These are phyloP conservation scores for Heliconius ethilla DNA, from an alignment of 2,888 invertebrate genomes.

Conservation along the genomic window DNA sequence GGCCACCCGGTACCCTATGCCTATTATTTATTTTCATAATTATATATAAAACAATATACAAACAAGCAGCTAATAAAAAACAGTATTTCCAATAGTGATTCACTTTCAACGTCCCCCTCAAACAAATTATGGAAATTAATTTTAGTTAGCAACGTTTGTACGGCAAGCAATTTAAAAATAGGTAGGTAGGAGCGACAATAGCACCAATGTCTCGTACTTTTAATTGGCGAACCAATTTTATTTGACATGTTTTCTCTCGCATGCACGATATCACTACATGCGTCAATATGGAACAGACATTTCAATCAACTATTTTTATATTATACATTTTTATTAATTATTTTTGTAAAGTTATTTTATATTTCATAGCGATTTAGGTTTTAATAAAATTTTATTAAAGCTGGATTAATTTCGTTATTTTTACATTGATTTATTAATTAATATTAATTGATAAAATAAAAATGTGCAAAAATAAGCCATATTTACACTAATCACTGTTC, in stretches of 20 bases:
- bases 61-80: slow-evolving; percentile 9
- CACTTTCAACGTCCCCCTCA: slow-evolving; percentile 5
- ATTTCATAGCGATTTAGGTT: neutral
- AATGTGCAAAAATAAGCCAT: neutral
- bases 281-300: slow-evolving; percentile 35
- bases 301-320: neutral
- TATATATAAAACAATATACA: neutral
- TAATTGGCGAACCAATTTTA: slow-evolving; percentile 50
- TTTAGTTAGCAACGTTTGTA: slow-evolving; percentile 31
- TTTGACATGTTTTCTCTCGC: slow-evolving; percentile 48
- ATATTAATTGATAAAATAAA: neutral
- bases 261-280: slow-evolving; percentile 53
- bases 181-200: slow-evolving; percentile 20
- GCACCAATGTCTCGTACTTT: slow-evolving; percentile 38
- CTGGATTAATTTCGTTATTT: too few relatives aligned
- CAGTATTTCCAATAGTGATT: slow-evolving; percentile 6
- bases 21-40: neutral
- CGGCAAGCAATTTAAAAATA: slow-evolving; percentile 36
- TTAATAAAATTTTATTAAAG: neutral
- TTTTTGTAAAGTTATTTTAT: neutral
- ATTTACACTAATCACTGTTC: neutral
- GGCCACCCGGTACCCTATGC: too few relatives aligned
- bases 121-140: slow-evolving; percentile 18
- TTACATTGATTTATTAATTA: too few relatives aligned
- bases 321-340: neutral